Conservation (phyloP, 2,113 vertebrate species). For the Aplodontia rufa region DNA sequence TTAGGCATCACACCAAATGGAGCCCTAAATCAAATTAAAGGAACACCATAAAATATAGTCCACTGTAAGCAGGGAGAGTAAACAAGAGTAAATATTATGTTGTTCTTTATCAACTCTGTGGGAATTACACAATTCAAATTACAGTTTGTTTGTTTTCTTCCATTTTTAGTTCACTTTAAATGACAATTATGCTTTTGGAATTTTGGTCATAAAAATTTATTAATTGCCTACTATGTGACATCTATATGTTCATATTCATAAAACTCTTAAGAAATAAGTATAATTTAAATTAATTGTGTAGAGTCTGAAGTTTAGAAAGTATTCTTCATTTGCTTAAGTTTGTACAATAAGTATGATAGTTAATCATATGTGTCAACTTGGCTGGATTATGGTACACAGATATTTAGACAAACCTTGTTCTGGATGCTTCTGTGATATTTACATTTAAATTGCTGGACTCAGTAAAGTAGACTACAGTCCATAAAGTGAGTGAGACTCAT, state of each 20-base stretch:
- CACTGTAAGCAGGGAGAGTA: neutral
- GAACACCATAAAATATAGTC: neutral
- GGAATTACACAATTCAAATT: neutral
- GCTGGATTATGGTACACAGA: neutral
- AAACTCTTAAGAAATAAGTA: neutral
- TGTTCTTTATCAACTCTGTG: neutral
- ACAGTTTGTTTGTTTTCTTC: neutral
- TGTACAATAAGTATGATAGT: neutral
- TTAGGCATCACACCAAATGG: neutral
- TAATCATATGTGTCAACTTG: neutral
- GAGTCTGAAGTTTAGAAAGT: neutral
- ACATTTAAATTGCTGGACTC: neutral
- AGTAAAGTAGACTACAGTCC: neutral
- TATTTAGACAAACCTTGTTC: neutral
- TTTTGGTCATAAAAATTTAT: neutral
- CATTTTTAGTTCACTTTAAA: slow-evolving; percentile 24
- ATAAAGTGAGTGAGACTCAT: neutral
- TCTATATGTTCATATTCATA: neutral
- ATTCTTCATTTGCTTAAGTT: neutral
- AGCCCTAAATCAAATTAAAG: slow-evolving; percentile 23
- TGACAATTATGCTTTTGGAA: neutral
- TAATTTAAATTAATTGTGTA: slow-evolving; percentile 7
- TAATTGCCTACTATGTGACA: neutral
- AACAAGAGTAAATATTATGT: neutral
- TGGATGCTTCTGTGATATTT: neutral